These are phyloP conservation scores for Galeruca laticollis DNA, from an alignment of 2,888 invertebrate genomes.

Conservation along the genomic window DNA sequence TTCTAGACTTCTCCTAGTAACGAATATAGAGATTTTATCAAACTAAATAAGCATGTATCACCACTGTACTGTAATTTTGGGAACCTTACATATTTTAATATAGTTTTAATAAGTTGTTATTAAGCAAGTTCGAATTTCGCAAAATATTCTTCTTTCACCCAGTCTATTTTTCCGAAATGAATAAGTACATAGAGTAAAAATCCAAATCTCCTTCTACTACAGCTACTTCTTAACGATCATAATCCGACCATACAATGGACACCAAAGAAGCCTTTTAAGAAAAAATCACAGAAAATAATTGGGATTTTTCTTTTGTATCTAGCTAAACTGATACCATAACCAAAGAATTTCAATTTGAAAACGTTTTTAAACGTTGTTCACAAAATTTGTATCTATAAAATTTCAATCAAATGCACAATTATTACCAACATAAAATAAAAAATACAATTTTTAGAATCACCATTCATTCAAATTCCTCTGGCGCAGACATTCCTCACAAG, in stretches of 20 bases:
- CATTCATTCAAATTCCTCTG: no score
- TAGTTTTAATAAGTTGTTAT: not conserved
- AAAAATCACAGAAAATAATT: conserved; percentile 21
- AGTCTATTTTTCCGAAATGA: conserved; percentile 32
- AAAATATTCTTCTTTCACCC: conserved; percentile 4
- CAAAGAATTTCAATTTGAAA: no score
- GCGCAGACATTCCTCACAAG: no score
- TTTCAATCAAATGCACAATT: not conserved
- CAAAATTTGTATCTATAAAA: no score
- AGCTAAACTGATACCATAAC: not conserved
- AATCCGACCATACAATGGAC: conserved; percentile 42
- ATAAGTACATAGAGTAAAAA: conserved; percentile 41
- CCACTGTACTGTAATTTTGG: no score
- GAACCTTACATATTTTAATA: no score
- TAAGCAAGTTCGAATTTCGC: not conserved
- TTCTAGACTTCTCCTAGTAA: no score
- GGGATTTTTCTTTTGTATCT: not conserved
- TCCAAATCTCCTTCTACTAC: conserved; percentile 38
- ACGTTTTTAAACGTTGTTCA: no score
- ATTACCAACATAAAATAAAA: no score
- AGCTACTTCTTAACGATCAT: conserved; percentile 40
- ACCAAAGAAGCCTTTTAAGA: conserved; percentile 40
- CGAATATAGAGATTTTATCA: no score
- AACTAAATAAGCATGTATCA: no score
- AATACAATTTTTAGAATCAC: no score